phyloP scores from a whole-genome alignment of 2,888 invertebrate genomes.

The Himalopsyche japonica region DNA sequence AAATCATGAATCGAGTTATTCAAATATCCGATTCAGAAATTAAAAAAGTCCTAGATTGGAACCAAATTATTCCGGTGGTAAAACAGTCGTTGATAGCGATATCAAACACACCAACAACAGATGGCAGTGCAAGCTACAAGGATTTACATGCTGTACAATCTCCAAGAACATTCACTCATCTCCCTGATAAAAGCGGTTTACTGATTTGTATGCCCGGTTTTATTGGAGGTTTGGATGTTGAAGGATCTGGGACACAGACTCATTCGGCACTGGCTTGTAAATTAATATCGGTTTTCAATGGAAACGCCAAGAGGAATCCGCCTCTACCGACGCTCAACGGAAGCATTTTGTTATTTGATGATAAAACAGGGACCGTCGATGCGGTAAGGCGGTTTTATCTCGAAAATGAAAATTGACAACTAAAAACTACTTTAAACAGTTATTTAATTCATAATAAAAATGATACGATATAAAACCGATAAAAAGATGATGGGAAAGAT shows the following conservation, averaged over 20 bases:
- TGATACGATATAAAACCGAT: no score
- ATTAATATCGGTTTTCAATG: slow-evolving; percentile 52
- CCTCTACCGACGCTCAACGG: slow-evolving; percentile 52
- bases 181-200: slow-evolving; percentile 42
- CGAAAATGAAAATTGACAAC: background rate
- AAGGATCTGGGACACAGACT: slow-evolving; percentile 12
- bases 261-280: slow-evolving; percentile 52
- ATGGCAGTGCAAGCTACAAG: background rate
- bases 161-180: slow-evolving; percentile 45
- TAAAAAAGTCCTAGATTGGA: slow-evolving; percentile 49
- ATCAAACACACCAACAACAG: slow-evolving; percentile 38
- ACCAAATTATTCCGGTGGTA: slow-evolving; percentile 48
- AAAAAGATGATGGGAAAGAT: no score
- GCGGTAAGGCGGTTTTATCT: slow-evolving; percentile 45
- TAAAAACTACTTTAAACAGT: no score
- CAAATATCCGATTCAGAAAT: slow-evolving; percentile 40
- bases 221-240: slow-evolving; percentile 42
- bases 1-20: slow-evolving; percentile 5
- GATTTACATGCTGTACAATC: slow-evolving; percentile 45
- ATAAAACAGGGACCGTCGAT: slow-evolving; percentile 50
- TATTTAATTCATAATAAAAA: no score
- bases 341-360: slow-evolving; percentile 53
- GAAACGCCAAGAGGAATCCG: slow-evolving; percentile 46
- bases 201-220: slow-evolving; percentile 55
- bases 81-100: slow-evolving; percentile 50